Conservation (phyloP, 2,797 vertebrate genomes). For the Sternarchorhynchus goeldii region DNA sequence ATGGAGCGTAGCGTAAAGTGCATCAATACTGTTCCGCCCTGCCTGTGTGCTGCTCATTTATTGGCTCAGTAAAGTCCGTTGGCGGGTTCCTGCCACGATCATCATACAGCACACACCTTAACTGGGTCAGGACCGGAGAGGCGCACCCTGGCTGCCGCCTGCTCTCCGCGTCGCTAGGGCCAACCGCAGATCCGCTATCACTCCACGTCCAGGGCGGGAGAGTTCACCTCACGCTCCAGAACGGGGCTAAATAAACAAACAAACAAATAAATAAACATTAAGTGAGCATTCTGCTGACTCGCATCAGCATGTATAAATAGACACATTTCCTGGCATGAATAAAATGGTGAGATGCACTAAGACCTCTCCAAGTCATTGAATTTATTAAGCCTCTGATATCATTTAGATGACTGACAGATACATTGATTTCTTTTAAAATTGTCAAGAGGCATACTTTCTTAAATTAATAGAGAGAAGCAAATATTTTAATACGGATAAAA, state of each 20-base stretch:
- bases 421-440: too few relatives aligned
- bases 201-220: slow-evolving; percentile 63
- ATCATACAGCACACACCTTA: slow-evolving; percentile 75
- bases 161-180: slow-evolving; percentile 61
- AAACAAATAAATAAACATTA: not conserved
- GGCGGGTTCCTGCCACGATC: slow-evolving; percentile 68
- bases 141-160: slow-evolving; percentile 46
- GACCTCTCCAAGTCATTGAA: too few relatives aligned
- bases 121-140: slow-evolving; percentile 76
- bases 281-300: too few relatives aligned
- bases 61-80: slow-evolving; percentile 76
- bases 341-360: not conserved
- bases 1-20: slow-evolving; percentile 65
- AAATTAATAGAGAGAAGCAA: too few relatives aligned
- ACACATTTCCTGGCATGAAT: not conserved
- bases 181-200: slow-evolving; percentile 68
- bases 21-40: slow-evolving; percentile 72
- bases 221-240: slow-evolving; percentile 61
- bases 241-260: slow-evolving; percentile 48
- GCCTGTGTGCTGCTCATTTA: slow-evolving; percentile 73
- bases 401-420: too few relatives aligned
- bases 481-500: too few relatives aligned
- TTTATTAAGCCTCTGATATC: not conserved
- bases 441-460: too few relatives aligned
- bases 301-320: not conserved